These are phyloP conservation scores for Chloebia gouldiae DNA, from an alignment of 2,113 vertebrate genomes.

Conservation along the genomic window DNA sequence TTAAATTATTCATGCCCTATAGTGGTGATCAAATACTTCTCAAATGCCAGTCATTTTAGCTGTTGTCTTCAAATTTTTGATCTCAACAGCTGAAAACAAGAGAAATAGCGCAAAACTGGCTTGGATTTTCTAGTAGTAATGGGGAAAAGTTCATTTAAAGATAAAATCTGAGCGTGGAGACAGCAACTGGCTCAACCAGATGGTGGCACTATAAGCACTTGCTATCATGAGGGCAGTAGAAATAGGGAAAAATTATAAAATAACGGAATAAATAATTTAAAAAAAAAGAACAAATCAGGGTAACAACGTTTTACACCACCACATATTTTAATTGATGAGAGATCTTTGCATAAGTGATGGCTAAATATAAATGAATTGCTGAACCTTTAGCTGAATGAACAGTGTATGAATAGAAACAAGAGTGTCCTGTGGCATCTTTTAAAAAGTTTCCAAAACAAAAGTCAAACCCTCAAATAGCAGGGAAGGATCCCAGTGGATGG, in stretches of 20 bases:
- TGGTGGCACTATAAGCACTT: conserved; percentile 73
- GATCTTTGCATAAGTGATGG: not conserved
- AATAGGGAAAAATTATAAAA: not conserved
- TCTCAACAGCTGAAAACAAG: not conserved
- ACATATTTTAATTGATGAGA: conserved; percentile 6
- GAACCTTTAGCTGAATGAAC: not conserved
- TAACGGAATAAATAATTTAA: not conserved
- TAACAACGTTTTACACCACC: not conserved
- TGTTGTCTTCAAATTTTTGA: not conserved
- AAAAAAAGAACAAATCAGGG: not conserved
- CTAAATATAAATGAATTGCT: not conserved
- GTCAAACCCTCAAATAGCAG: not conserved
- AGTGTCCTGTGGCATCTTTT: not conserved
- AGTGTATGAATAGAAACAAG: not conserved
- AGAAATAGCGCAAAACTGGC: not conserved
- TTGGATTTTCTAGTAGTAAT: not conserved
- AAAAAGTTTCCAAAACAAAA: not conserved
- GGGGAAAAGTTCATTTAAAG: not conserved
- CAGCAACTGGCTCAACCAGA: conserved; percentile 49
- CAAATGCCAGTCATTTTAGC: not conserved
- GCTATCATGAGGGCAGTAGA: not conserved
- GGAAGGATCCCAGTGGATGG: not conserved
- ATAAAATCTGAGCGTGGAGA: not conserved
- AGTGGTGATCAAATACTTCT: not conserved
- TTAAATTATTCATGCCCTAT: not conserved